Evolutionary conservation across 2,113 vertebrate species (phyloP).

Genomic region (Lasiurus borealis): DNA sequence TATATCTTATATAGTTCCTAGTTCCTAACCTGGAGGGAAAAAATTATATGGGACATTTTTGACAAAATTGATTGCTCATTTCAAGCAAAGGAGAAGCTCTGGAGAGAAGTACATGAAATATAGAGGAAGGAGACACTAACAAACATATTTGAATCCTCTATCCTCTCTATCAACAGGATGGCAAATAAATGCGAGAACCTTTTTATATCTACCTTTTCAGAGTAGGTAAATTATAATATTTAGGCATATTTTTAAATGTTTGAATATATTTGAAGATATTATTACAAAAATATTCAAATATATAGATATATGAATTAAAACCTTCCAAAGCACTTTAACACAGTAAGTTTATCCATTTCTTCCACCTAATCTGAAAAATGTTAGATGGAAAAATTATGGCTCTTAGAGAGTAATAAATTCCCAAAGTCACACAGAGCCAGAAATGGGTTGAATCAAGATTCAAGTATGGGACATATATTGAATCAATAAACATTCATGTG

Average conservation of each 20-base stretch:
- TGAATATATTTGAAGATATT: not conserved
- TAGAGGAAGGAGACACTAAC: not conserved
- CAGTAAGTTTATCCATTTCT: not conserved
- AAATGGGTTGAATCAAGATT: not conserved
- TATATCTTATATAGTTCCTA: not conserved
- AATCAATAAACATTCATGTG: not conserved
- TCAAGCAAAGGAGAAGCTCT: not conserved
- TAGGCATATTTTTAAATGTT: not conserved
- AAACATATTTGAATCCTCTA: not conserved
- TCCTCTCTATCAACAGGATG: not conserved
- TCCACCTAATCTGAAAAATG: not conserved
- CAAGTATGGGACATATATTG: not conserved
- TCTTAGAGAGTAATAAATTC: not conserved
- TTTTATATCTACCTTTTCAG: not conserved
- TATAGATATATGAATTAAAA: not conserved
- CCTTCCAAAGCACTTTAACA: not conserved
- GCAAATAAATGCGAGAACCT: not conserved
- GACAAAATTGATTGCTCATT: not conserved
- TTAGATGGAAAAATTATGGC: not conserved
- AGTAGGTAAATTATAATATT: not conserved
- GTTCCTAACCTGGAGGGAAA: not conserved
- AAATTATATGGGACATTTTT: not conserved
- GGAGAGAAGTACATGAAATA: not conserved
- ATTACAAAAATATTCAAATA: constrained; percentile 6
- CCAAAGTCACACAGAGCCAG: not conserved